Conservation (phyloP, 2,888 invertebrate genomes). For the Cylindroiulus punctatus region DNA sequence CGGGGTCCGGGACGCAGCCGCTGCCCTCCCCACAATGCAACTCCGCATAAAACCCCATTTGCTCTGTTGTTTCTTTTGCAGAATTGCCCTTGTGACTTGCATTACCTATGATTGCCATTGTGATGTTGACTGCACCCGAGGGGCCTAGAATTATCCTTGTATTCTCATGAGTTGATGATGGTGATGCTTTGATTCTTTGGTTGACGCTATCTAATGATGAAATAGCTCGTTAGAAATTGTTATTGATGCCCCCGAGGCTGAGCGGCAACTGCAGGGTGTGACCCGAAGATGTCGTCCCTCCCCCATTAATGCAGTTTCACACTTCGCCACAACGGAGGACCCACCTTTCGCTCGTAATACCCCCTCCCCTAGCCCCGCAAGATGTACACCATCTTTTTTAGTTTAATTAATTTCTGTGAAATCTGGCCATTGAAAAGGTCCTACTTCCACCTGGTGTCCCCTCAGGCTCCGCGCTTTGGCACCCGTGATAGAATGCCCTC, state of each 20-base stretch:
- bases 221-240: constrained; percentile 44
- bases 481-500: background rate
- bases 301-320: background rate
- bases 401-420: background rate
- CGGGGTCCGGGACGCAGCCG: constrained; percentile 23
- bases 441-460: background rate
- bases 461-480: background rate
- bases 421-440: constrained; percentile 6
- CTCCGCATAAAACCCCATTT: constrained; percentile 52
- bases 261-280: constrained; percentile 12
- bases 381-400: background rate
- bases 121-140: constrained; percentile 49
- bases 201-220: constrained; percentile 43
- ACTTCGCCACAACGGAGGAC: background rate
- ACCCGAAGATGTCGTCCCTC: constrained; percentile 30
- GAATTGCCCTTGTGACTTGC: constrained; percentile 55
- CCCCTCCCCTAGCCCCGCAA: background rate
- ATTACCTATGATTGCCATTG: constrained; percentile 51
- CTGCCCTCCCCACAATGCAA: background rate
- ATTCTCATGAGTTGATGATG: constrained; percentile 53
- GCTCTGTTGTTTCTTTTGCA: constrained; percentile 57
- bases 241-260: background rate
- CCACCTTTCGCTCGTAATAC: too few relatives aligned
- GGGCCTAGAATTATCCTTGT: constrained; percentile 55
- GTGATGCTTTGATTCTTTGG: constrained; percentile 53